A percentile compares a stretch with the other conserved stretches of the same genome.
These are phyloP conservation scores for Nomada lathburiana DNA, from an alignment of 2,888 invertebrate species.

Conservation along the genomic window DNA sequence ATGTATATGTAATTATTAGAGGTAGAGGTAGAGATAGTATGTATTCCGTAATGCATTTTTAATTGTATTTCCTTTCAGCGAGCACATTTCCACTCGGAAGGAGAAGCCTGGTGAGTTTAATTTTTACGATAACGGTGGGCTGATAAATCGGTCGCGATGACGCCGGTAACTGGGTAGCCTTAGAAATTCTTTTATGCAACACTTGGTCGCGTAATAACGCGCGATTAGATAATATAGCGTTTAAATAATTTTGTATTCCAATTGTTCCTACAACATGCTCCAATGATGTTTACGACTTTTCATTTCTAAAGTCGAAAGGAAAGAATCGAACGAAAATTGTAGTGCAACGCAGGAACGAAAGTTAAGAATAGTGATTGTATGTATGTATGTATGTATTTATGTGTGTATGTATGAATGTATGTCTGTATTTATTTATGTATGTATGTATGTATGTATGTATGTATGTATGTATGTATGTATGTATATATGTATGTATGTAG, in stretches of 20 bases:
- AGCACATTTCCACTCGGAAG: not conserved
- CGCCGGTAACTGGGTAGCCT: constrained; percentile 44
- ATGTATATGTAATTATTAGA: too few species aligned
- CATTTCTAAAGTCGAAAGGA: not conserved
- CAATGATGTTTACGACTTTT: too few species aligned
- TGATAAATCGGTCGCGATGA: constrained; percentile 51
- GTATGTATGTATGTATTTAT: not conserved
- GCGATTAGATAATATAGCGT: constrained; percentile 24
- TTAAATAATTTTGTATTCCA: not conserved
- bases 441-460: too few species aligned
- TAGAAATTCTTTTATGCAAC: constrained; percentile 60
- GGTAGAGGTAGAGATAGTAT: too few species aligned
- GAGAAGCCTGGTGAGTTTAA: constrained; percentile 9
- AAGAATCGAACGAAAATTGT: not conserved
- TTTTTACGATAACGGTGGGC: constrained; percentile 23
- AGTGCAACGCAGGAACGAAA: not conserved
- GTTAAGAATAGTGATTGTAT: not conserved
- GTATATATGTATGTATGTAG: constrained; percentile 39
- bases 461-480: too few species aligned
- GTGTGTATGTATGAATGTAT: not conserved
- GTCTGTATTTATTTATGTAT: too few species aligned
- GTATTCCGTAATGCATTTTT: not conserved
- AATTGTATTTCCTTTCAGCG: not conserved
- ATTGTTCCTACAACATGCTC: not conserved
- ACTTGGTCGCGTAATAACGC: not conserved